These are phyloP conservation scores for Intellagama lesueurii DNA, from an alignment of 2,797 vertebrate genomes.

Conservation along the genomic window DNA sequence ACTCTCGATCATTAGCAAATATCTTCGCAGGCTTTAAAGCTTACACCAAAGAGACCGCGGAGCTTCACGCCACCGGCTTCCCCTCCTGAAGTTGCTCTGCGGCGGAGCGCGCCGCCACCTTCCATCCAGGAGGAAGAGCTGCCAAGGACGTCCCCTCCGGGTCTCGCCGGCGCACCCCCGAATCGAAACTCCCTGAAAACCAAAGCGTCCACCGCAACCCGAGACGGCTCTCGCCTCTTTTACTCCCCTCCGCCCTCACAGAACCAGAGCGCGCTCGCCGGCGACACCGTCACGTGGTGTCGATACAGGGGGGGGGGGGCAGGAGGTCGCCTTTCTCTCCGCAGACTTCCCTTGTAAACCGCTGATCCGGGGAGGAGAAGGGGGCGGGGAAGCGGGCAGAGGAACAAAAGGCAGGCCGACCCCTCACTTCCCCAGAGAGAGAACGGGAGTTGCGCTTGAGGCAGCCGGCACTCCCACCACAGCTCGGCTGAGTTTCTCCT, in stretches of 20 bases:
- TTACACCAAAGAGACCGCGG: neutral
- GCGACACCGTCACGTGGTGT: too few relatives aligned
- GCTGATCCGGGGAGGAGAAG: neutral
- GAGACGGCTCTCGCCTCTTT: neutral
- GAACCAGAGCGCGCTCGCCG: too few relatives aligned
- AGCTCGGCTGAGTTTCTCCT: too few relatives aligned
- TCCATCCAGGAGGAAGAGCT: neutral
- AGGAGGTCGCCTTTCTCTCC: neutral
- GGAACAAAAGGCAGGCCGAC: neutral
- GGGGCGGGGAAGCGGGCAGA: neutral
- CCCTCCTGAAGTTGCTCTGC: constrained; percentile 39
- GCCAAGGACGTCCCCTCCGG: constrained; percentile 29
- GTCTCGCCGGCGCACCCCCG: neutral
- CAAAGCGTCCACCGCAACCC: neutral
- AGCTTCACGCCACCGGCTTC: neutral
- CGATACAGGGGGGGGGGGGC: too few relatives aligned
- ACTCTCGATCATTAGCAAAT: neutral
- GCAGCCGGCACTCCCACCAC: too few relatives aligned
- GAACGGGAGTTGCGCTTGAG: too few relatives aligned
- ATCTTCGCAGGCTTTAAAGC: neutral
- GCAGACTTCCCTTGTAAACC: neutral
- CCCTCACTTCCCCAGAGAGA: too few relatives aligned
- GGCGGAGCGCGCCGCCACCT: neutral
- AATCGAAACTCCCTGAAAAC: neutral
- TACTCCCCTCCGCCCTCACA: neutral